A percentile compares a stretch with the other conserved stretches of the same genome.
Evolutionary conservation across 2,113 vertebrate species (phyloP).

Genomic region (Sphaerodactylus townsendi): DNA sequence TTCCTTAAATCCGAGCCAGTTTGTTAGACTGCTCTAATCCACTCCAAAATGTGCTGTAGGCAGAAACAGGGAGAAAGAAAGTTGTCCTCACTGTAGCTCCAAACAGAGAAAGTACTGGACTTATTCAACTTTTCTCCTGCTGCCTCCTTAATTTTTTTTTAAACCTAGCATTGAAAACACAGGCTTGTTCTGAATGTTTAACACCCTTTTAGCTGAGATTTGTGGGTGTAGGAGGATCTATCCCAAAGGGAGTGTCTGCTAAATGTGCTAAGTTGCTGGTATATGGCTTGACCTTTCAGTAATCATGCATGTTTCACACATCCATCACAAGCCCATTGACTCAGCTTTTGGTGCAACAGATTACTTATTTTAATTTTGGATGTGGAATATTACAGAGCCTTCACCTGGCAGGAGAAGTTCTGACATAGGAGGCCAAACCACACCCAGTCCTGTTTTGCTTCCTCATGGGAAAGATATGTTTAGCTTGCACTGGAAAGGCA

Average conservation of each 20-base stretch:
- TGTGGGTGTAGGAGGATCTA: constrained; percentile 4
- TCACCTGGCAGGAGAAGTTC: constrained; percentile 42
- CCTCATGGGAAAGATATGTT: constrained; percentile 47
- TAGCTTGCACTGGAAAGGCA: constrained; percentile 43
- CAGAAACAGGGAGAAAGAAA: too few species aligned
- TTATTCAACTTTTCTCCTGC: too few species aligned
- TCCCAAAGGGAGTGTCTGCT: background rate
- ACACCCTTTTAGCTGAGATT: constrained; percentile 7
- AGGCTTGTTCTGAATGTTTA: constrained; percentile 13
- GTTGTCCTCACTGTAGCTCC: too few species aligned
- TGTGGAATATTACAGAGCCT: constrained; percentile 18
- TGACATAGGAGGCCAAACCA: constrained; percentile 29
- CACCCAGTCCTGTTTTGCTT: constrained; percentile 53
- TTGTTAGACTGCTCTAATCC: too few species aligned
- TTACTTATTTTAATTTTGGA: constrained; percentile 34
- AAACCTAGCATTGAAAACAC: too few species aligned
- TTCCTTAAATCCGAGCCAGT: too few species aligned
- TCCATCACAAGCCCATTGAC: constrained; percentile 1
- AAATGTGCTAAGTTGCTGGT: background rate
- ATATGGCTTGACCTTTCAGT: constrained; percentile 25
- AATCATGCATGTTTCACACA: background rate
- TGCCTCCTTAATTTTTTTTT: too few species aligned
- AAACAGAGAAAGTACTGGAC: too few species aligned
- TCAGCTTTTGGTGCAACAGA: background rate
- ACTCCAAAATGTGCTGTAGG: too few species aligned